phyloP scores from a whole-genome alignment of 2,888 invertebrate species.

The Automeris io region DNA sequence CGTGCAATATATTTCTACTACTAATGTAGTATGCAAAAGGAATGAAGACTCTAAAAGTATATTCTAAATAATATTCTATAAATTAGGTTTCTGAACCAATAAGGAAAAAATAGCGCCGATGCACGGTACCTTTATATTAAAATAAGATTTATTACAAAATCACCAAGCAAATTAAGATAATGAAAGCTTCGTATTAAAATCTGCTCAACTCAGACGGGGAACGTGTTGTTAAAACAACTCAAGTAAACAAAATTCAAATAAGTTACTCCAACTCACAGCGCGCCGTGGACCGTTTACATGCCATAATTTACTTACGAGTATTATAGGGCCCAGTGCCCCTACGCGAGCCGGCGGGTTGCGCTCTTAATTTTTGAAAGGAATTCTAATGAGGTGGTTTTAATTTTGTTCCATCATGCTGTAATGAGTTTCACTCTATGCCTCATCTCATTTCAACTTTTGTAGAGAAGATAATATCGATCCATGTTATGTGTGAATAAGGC shows the following conservation, averaged over 20 bases:
- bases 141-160: constrained; percentile 1
- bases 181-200: constrained; percentile 34
- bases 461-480: too few relatives aligned
- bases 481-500: too few relatives aligned
- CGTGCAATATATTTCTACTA: too few relatives aligned
- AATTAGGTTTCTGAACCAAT: too few relatives aligned
- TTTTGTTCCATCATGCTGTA: constrained; percentile 1
- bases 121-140: neutral
- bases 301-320: constrained; percentile 17
- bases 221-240: constrained; percentile 38
- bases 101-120: too few relatives aligned
- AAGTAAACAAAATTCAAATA: constrained; percentile 57
- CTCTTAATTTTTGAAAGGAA: constrained; percentile 1
- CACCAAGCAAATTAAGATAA: constrained; percentile 18
- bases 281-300: constrained; percentile 28
- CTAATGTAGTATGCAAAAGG: too few relatives aligned
- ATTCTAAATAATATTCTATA: too few relatives aligned
- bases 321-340: constrained; percentile 2
- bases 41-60: too few relatives aligned
- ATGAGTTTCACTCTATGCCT: too few relatives aligned
- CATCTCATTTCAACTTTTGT: too few relatives aligned
- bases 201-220: constrained; percentile 28
- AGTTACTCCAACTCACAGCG: constrained; percentile 33
- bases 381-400: constrained; percentile 4
- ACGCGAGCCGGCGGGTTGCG: neutral